Evolutionary conservation across 2,888 invertebrate genomes (phyloP), one percentile per base, ranked within the genome.

Genomic region (Melanostoma scalare): DNA sequence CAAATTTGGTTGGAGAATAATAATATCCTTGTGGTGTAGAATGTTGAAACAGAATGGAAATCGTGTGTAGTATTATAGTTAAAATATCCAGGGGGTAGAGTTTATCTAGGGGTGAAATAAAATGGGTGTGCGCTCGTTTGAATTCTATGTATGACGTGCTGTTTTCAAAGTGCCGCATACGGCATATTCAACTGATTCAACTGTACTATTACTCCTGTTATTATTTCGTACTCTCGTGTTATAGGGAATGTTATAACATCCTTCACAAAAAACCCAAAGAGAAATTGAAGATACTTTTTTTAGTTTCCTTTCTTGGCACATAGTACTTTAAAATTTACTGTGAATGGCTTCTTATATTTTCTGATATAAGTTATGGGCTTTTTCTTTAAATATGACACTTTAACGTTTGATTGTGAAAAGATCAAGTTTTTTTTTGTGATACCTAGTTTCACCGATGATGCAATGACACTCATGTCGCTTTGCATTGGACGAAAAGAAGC

Each of bases 21-120:
- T 40, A 35, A 61, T 72, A 81, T 81, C 61, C 76, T 75, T 80
- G 80, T 46, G 74, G 75, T 72, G 77, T 76, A 60, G 50, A 60
- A 75, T 58, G 58, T 75, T 81, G 3, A 72, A 81, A 60, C 67
- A 72, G 42, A 20, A 20, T 48, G 55, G 36, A 38, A 4, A 44
- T 55, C 30, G 35, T 42, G 10, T 53, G 44, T 61, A 61, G 74
- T 44, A 52, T 6, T 52, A 58, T 58, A 50, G 10, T 50, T 42
- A 42, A 30, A 48, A 3, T 46, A 61, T 36, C 6, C 58, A 46
- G 44, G 30, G 75, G 53, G 38, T 53, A 30, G 20, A 55, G 46
- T 60, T 8, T 52, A 68, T 31, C 44, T 35, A 53, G 76, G 76
- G 65, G 35, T 48, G 55, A 46, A 76, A 73, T 20, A 20, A 73